These are phyloP conservation scores for Coccyzus lansbergi DNA, from an alignment of 2,797 vertebrate genomes.

Conservation along the genomic window DNA sequence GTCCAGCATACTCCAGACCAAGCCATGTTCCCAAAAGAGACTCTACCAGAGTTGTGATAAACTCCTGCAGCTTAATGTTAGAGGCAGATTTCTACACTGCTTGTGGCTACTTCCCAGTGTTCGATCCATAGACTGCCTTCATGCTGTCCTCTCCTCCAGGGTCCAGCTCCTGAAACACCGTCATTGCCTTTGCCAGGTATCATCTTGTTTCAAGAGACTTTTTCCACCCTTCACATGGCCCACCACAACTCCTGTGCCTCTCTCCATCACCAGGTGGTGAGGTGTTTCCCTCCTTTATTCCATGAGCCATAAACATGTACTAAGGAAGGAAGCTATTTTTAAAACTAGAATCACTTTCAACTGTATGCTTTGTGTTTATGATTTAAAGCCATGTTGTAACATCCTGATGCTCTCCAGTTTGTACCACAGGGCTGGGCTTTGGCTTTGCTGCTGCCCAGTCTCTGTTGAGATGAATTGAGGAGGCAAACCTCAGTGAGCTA, in stretches of 20 bases:
- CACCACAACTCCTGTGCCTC: rapidly evolving
- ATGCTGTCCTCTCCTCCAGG: background rate
- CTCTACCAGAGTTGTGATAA: background rate
- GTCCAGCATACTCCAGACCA: rapidly evolving
- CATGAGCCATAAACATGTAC: background rate
- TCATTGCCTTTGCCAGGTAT: background rate
- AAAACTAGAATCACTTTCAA: background rate
- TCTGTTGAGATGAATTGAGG: background rate
- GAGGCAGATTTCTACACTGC: background rate
- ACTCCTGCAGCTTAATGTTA: background rate
- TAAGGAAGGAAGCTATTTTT: background rate
- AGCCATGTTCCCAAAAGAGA: background rate
- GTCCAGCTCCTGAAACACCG: background rate
- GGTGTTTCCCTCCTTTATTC: background rate
- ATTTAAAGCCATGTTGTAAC: background rate
- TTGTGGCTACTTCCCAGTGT: background rate
- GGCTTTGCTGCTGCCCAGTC: background rate
- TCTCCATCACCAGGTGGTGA: background rate
- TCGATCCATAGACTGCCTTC: background rate
- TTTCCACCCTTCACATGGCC: background rate
- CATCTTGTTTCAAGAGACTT: background rate
- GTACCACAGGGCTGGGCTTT: background rate
- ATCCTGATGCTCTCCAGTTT: background rate
- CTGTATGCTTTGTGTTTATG: rapidly evolving
- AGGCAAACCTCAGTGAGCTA: background rate